phyloP scores from a whole-genome alignment of 1,140 invertebrate genomes.

The Stegodyphus dumicola region DNA sequence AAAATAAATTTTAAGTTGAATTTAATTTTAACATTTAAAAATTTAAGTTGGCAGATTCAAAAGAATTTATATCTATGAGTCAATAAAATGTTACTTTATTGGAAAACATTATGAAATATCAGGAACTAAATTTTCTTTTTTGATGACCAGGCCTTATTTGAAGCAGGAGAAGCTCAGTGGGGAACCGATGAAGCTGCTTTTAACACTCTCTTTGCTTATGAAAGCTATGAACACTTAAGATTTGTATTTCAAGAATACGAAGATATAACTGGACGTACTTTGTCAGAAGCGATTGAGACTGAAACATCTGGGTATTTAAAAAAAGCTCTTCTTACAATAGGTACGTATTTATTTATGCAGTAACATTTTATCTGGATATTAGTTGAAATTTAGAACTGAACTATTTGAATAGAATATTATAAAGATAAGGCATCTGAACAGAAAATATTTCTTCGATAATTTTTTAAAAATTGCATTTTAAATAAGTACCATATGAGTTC shows the following conservation, averaged over 20 bases:
- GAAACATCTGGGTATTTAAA: conserved; percentile 44
- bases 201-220: conserved; percentile 50
- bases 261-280: conserved; percentile 47
- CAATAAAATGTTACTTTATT: neutral
- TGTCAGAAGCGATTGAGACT: conserved; percentile 43
- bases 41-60: neutral
- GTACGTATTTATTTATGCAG: neutral
- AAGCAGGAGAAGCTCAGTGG: conserved; percentile 55
- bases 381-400: neutral
- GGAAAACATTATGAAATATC: neutral
- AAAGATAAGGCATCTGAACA: no score
- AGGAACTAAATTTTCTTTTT: neutral
- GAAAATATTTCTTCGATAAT: no score
- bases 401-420: no score
- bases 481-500: no score
- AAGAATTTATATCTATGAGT: no score
- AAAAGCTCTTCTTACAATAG: conserved; percentile 48
- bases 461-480: no score
- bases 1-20: no score
- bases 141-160: conserved; percentile 34
- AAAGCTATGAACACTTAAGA: conserved; percentile 51
- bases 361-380: neutral
- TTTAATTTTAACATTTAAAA: neutral
- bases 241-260: conserved; percentile 58
- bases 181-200: conserved; percentile 50